These are phyloP conservation scores for Adelphocoris suturalis DNA, from an alignment of 2,888 invertebrate species.

Conservation along the genomic window DNA sequence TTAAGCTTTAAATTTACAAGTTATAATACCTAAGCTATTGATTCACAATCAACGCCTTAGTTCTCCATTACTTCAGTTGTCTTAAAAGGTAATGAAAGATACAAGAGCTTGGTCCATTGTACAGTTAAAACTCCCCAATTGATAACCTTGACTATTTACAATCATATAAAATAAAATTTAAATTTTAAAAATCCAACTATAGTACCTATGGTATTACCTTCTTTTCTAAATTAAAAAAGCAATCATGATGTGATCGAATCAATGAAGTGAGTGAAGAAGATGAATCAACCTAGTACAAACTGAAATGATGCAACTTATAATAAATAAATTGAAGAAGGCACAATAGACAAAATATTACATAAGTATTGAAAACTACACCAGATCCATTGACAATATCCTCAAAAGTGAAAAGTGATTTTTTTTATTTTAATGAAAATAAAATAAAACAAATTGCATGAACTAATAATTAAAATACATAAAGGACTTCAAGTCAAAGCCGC, in stretches of 20 bases:
- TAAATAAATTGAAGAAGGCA: slow-evolving; percentile 57
- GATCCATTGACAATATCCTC: slow-evolving; percentile 44
- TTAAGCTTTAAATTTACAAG: slow-evolving; percentile 49
- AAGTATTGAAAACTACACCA: slow-evolving; percentile 58
- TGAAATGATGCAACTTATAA: not conserved
- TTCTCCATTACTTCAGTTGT: slow-evolving; percentile 58
- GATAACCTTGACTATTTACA: slow-evolving; percentile 65
- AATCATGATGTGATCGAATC: not conserved
- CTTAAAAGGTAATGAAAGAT: slow-evolving; percentile 65
- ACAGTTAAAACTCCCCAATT: slow-evolving; percentile 73
- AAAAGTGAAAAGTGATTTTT: slow-evolving; percentile 18
- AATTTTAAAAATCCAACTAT: slow-evolving; percentile 45
- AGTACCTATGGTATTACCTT: not conserved
- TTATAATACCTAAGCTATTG: slow-evolving; percentile 54
- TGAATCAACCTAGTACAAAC: slow-evolving; percentile 21
- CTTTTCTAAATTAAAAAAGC: not conserved
- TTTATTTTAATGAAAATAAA: slow-evolving; percentile 22
- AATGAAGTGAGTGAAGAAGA: slow-evolving; percentile 2
- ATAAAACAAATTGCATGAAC: no score
- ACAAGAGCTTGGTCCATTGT: slow-evolving; percentile 68
- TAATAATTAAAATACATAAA: not conserved
- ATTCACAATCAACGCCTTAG: slow-evolving; percentile 5
- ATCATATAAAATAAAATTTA: not conserved
- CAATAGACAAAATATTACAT: slow-evolving; percentile 61
- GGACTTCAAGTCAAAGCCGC: slow-evolving; percentile 23